These are phyloP conservation scores for Andrena trimmerana DNA, from an alignment of 2,888 invertebrate genomes.

Conservation along the genomic window DNA sequence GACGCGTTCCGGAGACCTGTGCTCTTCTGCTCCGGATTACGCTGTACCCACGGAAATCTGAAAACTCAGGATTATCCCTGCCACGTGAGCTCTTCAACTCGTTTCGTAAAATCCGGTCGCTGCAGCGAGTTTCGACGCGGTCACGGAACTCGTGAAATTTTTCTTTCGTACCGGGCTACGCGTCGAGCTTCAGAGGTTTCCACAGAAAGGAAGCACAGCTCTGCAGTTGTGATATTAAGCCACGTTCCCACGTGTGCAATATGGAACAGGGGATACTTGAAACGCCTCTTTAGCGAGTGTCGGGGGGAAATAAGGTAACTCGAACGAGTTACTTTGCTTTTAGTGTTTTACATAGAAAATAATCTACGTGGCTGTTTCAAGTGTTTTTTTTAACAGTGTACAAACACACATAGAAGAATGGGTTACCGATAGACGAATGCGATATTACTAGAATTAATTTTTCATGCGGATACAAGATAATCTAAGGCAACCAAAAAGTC, in stretches of 20 bases:
- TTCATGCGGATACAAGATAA: too few species aligned
- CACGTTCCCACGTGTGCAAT: neutral
- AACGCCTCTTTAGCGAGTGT: neutral
- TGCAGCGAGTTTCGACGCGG: neutral
- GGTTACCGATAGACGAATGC: too few species aligned
- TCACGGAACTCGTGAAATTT: neutral
- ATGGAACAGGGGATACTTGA: neutral
- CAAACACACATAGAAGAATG: too few species aligned
- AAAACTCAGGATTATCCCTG: constrained; percentile 24
- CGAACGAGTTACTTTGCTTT: neutral
- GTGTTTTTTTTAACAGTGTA: too few species aligned
- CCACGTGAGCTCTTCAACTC: constrained; percentile 28
- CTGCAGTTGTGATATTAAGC: neutral
- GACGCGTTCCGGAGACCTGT: constrained; percentile 28
- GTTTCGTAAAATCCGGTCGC: constrained; percentile 12
- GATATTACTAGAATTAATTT: too few species aligned
- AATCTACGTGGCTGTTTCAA: too few species aligned
- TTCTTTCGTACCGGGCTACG: neutral
- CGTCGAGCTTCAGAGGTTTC: neutral
- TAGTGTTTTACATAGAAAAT: too few species aligned
- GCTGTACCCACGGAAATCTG: constrained; percentile 30
- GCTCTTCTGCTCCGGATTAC: constrained; percentile 31
- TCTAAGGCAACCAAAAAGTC: too few species aligned
- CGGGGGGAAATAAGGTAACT: neutral
- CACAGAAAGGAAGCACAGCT: neutral